Evolutionary conservation across 2,888 invertebrate genomes (phyloP), one percentile per base, ranked within the genome.

Genomic region (Diarsia dahlii): DNA sequence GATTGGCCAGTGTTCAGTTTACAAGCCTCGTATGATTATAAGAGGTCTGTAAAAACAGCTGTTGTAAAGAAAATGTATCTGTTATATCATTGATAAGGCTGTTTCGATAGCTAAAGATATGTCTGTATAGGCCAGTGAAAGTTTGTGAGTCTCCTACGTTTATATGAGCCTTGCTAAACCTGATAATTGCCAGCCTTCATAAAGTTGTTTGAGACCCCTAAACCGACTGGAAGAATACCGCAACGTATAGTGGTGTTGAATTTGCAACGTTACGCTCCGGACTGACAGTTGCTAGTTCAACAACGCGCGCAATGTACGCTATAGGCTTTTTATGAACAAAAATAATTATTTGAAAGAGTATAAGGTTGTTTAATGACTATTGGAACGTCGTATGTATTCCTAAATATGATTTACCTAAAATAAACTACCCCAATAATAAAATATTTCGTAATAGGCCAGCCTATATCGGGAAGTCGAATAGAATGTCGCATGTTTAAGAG

Each of bases 1-100:
- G 34, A 56, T 63, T 34, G 82, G 78, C 78, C 67, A 77, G 50
- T 63, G 28, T 52, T 12, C 70, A 78, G 34, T 52, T 20, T 10
- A 9, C 71, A 67, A 69, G 58, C n/a, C 45, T 78, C 76, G n/a
- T 46, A 34, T 52, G 50, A 18, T n/a, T 20, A 15, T 39, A 50
- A 2, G 60, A 80, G 67, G 46, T 46, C 74, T 65, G 39, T 8
- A 34, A 20, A 20, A 48, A 54, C 39, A 34, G 68, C 50, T 9
- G n/a, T 45, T 20, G 48, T 58, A 48, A 23, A 58, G 15, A 20
- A 20, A 58, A 74, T 58, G 23, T 34, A 28, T 23, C 62, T 46
- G 28, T 46, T 46, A 15, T 50, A 45, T 34, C 46, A 18, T 52
- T 54, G 8, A 46, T n/a, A 50, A 50, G 58, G 58, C 78, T 68